These are phyloP conservation scores for Pteronotus mesoamericanus DNA, from an alignment of 2,797 vertebrate species.

Conservation along the genomic window DNA sequence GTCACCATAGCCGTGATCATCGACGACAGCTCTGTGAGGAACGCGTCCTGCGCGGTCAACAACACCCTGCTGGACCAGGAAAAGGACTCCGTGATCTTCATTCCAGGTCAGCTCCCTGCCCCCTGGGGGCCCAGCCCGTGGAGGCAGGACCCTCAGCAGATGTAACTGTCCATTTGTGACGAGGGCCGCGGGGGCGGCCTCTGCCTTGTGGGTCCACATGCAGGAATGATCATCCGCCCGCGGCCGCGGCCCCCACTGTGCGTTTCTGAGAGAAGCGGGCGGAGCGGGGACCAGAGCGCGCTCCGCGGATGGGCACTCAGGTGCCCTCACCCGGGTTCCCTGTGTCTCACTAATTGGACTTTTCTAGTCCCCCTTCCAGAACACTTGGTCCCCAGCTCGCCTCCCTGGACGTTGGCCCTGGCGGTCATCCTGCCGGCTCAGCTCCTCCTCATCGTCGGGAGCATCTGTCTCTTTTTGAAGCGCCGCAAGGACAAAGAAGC, in stretches of 20 bases:
- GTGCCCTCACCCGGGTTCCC: accelerated
- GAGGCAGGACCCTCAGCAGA: neutral
- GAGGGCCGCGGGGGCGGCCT: neutral
- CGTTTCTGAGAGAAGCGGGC: neutral
- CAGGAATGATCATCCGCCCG: neutral
- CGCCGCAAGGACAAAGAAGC: neutral
- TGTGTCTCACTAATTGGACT: neutral
- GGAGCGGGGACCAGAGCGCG: neutral
- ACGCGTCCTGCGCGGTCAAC: constrained; percentile 44
- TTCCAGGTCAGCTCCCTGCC: constrained; percentile 56
- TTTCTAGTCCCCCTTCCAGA: constrained; percentile 34
- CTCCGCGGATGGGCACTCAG: neutral
- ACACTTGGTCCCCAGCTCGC: neutral
- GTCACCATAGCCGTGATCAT: constrained; percentile 39
- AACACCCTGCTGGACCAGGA: constrained; percentile 40
- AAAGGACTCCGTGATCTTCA: constrained; percentile 51
- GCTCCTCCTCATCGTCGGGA: neutral
- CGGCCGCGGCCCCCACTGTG: neutral
- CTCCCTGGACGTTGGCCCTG: constrained; percentile 10
- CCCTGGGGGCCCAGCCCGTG: neutral
- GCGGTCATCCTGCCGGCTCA: neutral
- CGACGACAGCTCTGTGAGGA: constrained; percentile 35
- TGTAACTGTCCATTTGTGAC: neutral
- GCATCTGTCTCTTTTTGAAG: constrained; percentile 31
- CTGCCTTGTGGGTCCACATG: neutral